Evolutionary conservation across 2,797 vertebrate genomes (phyloP).

Genomic region (Eulemur albifrons): DNA sequence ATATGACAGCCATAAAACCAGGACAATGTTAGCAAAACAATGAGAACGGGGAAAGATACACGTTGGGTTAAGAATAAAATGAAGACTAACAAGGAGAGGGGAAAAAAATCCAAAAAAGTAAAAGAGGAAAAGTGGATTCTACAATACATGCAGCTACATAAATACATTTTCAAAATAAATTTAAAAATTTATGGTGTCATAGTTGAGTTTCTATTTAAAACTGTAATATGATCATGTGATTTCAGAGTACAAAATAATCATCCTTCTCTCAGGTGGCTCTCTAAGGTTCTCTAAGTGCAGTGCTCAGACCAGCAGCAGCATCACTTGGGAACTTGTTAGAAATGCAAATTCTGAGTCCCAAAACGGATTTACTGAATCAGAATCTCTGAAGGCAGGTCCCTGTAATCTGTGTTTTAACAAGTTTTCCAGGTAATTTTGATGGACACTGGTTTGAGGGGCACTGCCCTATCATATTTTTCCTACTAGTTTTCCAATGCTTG

Average conservation of each 20-base stretch:
- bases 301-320: background rate
- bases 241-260: background rate
- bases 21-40: background rate
- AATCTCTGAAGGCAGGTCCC: background rate
- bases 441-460: background rate
- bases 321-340: background rate
- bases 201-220: background rate
- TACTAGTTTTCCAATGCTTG: background rate
- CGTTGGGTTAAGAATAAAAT: background rate
- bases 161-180: background rate
- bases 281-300: background rate
- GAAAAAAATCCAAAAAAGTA: background rate
- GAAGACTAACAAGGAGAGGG: background rate
- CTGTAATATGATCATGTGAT: background rate
- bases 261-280: background rate
- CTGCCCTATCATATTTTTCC: background rate
- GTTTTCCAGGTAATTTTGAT: background rate
- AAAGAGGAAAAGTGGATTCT: background rate
- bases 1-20: background rate
- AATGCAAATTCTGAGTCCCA: background rate
- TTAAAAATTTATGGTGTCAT: background rate
- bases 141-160: background rate
- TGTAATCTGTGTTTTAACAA: background rate
- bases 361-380: background rate
- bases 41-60: background rate